Base-by-base conservation (phyloP, 2,797 vertebrate genomes). In the Enoplosus armatus region DNA sequence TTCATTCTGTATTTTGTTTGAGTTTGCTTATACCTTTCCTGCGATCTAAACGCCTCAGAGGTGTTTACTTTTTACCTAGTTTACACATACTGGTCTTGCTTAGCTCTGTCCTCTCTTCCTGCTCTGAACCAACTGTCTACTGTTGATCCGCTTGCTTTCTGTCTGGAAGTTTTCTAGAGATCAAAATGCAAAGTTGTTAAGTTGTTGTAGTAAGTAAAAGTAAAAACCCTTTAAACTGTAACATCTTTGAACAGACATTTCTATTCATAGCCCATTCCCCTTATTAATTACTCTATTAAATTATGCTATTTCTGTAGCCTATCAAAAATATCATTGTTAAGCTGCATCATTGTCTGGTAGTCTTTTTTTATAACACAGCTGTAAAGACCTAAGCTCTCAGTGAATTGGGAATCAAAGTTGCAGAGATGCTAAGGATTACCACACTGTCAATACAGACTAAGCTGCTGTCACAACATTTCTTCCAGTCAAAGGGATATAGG, bases 51-150 rank as follows among this genome's bases (percentile, higher is more conserved):
- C 3, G 4, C 26, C 41, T 47, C 37, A 3, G 18, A 47, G 56
- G n/a, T 37, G 50, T 78, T 88, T 24, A 84, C 79, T 79, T 88
- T 80, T 87, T 14, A 74, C 79, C 80, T 63, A 79, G 66, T 83
- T 86, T 81, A 74, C 50, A 72, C 54, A 4, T 1, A 39, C 51
- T 20, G 15, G 5, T 22, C 33, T 24, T 50, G 0, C 3, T 31
- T n/a, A 47, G 16, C 12, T 69, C 22, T 61, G 6, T 53, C 14
- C 43, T 41, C 20, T 3, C 51, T 50, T 70, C 20, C 47, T 75
- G 16, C 55, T 45, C 15, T 10, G 20, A 26, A 33, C 20, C 11
- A 27, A 55, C 22, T 20, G 18, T 26, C 31, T 37, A 24, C 50
- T 48, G 43, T 33, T 73, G n/a, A 41, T 69, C 35, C 1, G 7